Conservation (phyloP, 2,113 vertebrate genomes). For the Oreochromis niloticus region DNA sequence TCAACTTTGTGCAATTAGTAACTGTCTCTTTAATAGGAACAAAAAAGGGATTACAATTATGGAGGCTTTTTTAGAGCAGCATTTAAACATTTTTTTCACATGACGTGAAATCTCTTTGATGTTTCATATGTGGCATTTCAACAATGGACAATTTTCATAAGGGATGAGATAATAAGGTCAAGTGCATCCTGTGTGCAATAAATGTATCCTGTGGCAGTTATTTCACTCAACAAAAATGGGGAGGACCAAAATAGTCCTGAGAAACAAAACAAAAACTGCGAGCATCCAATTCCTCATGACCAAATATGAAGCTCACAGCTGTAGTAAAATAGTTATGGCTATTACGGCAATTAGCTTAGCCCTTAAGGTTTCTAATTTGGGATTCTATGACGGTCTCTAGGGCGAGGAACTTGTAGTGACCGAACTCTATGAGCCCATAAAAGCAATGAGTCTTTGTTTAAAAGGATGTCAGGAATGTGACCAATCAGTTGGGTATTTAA, state of each 20-base stretch:
- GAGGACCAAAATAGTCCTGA: constrained; percentile 30
- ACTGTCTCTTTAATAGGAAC: constrained; percentile 51
- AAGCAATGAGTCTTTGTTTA: constrained; percentile 55
- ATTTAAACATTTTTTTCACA: neutral
- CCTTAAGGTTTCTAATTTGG: constrained; percentile 51
- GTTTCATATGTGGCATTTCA: constrained; percentile 3
- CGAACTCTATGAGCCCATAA: constrained; percentile 57
- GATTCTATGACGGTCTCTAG: constrained; percentile 48
- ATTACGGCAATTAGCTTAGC: constrained; percentile 44
- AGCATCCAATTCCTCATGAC: constrained; percentile 37
- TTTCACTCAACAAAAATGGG: constrained; percentile 41
- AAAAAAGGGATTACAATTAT: constrained; percentile 27
- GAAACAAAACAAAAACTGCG: constrained; percentile 40
- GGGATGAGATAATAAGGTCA: constrained; percentile 23
- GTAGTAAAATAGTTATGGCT: constrained; percentile 47
- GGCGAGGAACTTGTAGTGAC: constrained; percentile 34
- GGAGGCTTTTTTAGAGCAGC: constrained; percentile 16
- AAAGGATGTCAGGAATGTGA: constrained; percentile 72
- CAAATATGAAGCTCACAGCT: constrained; percentile 65
- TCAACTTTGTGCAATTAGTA: constrained; percentile 62
- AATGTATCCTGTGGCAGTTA: constrained; percentile 13
- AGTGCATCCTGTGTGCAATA: neutral
- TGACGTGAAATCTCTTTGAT: neutral
- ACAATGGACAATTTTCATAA: constrained; percentile 10
- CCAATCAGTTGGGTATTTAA: constrained; percentile 80